phyloP scores from a whole-genome alignment of 2,888 invertebrate genomes.

The Conchocele bisecta region DNA sequence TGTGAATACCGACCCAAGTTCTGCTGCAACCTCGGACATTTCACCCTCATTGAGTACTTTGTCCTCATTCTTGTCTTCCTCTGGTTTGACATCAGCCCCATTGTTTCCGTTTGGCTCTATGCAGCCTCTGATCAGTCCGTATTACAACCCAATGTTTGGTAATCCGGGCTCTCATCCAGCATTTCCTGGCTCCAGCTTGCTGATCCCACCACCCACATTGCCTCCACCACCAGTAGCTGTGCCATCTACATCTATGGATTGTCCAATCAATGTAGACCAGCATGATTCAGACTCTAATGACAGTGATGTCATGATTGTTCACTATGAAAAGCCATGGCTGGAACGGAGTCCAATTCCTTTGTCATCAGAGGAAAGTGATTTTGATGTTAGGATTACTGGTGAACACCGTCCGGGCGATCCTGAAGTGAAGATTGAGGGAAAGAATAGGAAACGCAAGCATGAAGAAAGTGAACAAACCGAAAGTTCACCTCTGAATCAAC shows the following conservation, averaged over 20 bases:
- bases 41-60: too few species aligned
- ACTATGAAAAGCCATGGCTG: conserved; percentile 87
- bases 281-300: conserved; percentile 57
- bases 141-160: conserved; percentile 8
- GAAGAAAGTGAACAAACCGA: conserved; percentile 23
- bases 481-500: too few species aligned
- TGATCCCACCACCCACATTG: too few species aligned
- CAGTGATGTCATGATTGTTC: conserved; percentile 84
- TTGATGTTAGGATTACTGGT: conserved; percentile 41
- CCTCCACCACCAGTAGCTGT: neutral
- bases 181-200: too few species aligned
- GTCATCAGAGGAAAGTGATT: conserved; percentile 68
- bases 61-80: neutral
- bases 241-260: neutral
- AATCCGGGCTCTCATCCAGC: neutral
- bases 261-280: conserved; percentile 19
- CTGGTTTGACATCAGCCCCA: neutral
- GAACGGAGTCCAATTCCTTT: conserved; percentile 86
- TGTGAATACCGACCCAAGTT: neutral
- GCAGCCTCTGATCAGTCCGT: neutral
- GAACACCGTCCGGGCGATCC: conserved; percentile 30
- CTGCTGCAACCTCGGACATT: too few species aligned
- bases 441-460: conserved; percentile 37
- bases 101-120: neutral
- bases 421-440: conserved; percentile 38